phyloP scores from a whole-genome alignment of 2,888 invertebrate genomes.

The Mesorhabditis spiculigera region DNA sequence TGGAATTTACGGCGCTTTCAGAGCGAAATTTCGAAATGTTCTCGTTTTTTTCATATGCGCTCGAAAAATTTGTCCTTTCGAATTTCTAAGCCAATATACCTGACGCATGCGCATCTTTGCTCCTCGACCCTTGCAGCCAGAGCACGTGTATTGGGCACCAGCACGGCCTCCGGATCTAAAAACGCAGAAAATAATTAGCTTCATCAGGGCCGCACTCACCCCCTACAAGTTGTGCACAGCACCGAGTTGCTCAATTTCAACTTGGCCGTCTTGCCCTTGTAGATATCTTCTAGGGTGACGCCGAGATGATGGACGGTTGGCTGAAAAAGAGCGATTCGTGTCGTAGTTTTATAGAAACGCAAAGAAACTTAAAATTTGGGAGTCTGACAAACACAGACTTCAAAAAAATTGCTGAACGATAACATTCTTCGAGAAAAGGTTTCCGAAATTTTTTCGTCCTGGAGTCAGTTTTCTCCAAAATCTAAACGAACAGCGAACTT shows the following conservation, averaged over 20 bases:
- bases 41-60: too few relatives aligned
- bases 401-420: background rate
- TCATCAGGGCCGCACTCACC: conserved; percentile 57
- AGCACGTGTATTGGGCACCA: conserved; percentile 64
- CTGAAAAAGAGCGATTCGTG: conserved; percentile 8
- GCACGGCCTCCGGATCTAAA: conserved; percentile 53
- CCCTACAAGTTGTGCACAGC: conserved; percentile 75
- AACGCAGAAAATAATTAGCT: conserved; percentile 6
- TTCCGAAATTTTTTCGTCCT: too few relatives aligned
- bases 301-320: conserved; percentile 77
- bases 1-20: too few relatives aligned
- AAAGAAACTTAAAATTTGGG: background rate
- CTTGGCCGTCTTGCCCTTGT: conserved; percentile 81
- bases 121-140: conserved; percentile 76
- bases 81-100: background rate
- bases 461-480: too few relatives aligned
- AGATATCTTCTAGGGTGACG: conserved; percentile 84
- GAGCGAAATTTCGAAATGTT: too few relatives aligned
- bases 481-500: too few relatives aligned
- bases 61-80: too few relatives aligned
- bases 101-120: conserved; percentile 27
- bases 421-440: background rate
- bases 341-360: conserved; percentile 7
- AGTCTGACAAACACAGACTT: too few relatives aligned
- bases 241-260: conserved; percentile 79